Base-by-base conservation (phyloP, 2,888 invertebrate species). In the Drosophila cracens region DNA sequence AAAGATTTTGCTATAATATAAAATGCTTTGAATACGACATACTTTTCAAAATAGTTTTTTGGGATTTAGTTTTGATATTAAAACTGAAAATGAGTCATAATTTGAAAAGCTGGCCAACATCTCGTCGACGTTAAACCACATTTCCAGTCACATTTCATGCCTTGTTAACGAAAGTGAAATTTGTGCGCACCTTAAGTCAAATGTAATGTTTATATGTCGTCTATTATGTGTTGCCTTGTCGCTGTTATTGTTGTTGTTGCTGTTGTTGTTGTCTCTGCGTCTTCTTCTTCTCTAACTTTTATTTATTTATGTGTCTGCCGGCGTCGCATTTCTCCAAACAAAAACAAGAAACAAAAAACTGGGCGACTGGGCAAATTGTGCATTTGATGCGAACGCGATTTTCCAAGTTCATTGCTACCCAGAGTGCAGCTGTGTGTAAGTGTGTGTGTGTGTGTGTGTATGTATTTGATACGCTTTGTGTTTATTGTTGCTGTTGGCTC, bases 321-420 rank as follows among this genome's bases (percentile, higher is more conserved):
- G 83, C 78, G 78, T 77, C 76, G 86, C 88, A 84, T 84, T 88
- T 84, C 84, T 81, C 76, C 62, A 78, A 83, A 69, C 74, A 82
- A 65, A 70, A 65, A 29, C 51, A 51, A 51, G 18, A 84, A 66
- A 63, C 64, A 60, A 66, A 61, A 67, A 67, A 79, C 67, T 68
- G 58, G 69, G 75, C 74, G 79, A 79, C 66, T 67, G 54, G 68
- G 56, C 70, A 49, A 76, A 71, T 31, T 57, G 49, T 74, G 72
- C 79, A 76, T 73, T 79, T 70, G 77, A 79, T 43, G 63, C 40
- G 58, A 63, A 53, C 48, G 56, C 49, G 34, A 54, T 40, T 25
- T 46, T 56, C 81, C 88, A 86, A 86, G 86, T 86, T 86, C 89
- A 86, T 86, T 86, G 89, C 86, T 81, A 82, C 79, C 74, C 63